phyloP scores from a whole-genome alignment of 2,888 invertebrate genomes.

The Teleogryllus oceanicus region DNA sequence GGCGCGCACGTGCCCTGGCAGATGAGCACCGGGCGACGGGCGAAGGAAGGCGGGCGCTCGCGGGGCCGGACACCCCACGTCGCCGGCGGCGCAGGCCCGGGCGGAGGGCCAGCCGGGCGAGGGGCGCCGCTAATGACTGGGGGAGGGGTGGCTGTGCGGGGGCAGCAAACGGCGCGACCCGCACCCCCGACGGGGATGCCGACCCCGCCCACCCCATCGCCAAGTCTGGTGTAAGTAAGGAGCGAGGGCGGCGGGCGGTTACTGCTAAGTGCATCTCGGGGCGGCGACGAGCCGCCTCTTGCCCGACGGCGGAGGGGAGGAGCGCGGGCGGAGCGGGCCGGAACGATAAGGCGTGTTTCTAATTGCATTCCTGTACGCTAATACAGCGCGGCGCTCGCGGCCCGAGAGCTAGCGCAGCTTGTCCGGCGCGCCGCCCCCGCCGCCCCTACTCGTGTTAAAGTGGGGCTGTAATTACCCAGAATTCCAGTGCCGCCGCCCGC shows the following conservation, averaged over 20 bases:
- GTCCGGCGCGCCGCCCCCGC: background rate
- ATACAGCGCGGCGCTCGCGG: background rate
- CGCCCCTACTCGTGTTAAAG: background rate
- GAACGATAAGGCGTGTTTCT: conserved; percentile 2
- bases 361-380: conserved; percentile 11
- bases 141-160: too few relatives aligned
- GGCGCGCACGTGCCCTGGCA: too few relatives aligned
- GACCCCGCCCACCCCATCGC: too few relatives aligned
- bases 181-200: too few relatives aligned
- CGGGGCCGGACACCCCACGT: too few relatives aligned
- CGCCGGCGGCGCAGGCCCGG: too few relatives aligned
- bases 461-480: background rate
- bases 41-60: too few relatives aligned
- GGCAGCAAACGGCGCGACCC: too few relatives aligned
- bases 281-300: background rate
- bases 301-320: background rate
- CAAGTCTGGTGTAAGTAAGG: background rate
- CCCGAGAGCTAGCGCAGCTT: background rate
- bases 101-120: too few relatives aligned
- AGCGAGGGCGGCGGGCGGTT: background rate
- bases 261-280: background rate
- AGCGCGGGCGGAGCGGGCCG: background rate
- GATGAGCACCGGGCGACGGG: too few relatives aligned
- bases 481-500: too few relatives aligned
- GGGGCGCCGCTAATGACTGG: too few relatives aligned